Evolutionary conservation across 2,888 invertebrate genomes (phyloP).

Genomic region (Tenodera sinensis): DNA sequence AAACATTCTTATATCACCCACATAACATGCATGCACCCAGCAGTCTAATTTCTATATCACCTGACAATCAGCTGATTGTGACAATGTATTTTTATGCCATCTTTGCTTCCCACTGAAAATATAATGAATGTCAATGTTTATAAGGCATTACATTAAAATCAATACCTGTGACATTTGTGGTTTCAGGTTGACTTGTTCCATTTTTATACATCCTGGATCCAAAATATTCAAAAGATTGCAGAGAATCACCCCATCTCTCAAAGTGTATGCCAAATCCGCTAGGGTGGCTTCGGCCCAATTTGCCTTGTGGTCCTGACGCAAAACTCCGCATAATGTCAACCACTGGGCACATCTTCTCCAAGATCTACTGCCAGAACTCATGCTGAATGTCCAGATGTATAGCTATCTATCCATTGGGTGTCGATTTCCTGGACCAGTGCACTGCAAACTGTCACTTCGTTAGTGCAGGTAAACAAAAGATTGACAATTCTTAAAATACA

Average conservation of each 20-base stretch:
- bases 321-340: conserved; percentile 84
- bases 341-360: conserved; percentile 92
- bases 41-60: too few species aligned
- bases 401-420: too few species aligned
- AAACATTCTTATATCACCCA: too few species aligned
- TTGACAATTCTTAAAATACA: too few species aligned
- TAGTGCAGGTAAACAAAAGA: too few species aligned
- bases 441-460: too few species aligned
- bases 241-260: conserved; percentile 91
- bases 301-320: conserved; percentile 84
- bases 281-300: conserved; percentile 76
- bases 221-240: conserved; percentile 88
- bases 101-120: too few species aligned
- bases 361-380: conserved; percentile 36
- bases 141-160: conserved; percentile 30
- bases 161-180: conserved; percentile 94
- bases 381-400: neutral
- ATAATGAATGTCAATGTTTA: too few species aligned
- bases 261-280: conserved; percentile 79
- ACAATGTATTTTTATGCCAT: too few species aligned
- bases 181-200: conserved; percentile 89
- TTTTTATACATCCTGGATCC: conserved; percentile 81
- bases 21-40: too few species aligned
- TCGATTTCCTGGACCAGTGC: too few species aligned
- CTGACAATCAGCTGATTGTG: too few species aligned